phyloP scores from a whole-genome alignment of 2,888 invertebrate species.

The Coleophora flavipennella region DNA sequence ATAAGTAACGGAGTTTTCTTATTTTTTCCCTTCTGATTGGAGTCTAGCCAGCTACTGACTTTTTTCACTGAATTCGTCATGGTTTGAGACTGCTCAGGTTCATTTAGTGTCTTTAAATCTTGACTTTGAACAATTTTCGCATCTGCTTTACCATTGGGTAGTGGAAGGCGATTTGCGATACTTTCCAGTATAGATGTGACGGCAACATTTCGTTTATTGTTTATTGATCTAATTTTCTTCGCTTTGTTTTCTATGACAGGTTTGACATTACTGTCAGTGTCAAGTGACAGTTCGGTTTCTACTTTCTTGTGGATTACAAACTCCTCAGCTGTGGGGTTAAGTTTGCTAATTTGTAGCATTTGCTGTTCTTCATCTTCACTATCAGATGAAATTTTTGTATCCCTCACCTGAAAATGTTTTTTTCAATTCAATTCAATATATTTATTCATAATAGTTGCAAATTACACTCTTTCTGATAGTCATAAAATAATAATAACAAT shows the following conservation, averaged over 20 bases:
- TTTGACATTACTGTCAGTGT: too few species aligned
- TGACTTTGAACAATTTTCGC: constrained; percentile 24
- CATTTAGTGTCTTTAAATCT: constrained; percentile 13
- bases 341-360: constrained; percentile 13
- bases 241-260: too few species aligned
- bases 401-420: constrained; percentile 28
- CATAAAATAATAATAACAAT: too few species aligned
- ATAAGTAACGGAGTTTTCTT: constrained; percentile 1
- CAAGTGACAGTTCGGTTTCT: not conserved
- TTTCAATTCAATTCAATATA: not conserved
- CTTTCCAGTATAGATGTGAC: constrained; percentile 29
- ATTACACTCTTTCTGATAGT: too few species aligned
- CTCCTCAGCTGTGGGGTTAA: not conserved
- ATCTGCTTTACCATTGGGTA: constrained; percentile 4
- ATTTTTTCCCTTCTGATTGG: not conserved
- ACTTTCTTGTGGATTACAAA: not conserved
- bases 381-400: constrained; percentile 11
- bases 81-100: constrained; percentile 5
- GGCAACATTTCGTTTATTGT: constrained; percentile 32
- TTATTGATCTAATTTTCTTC: constrained; percentile 12
- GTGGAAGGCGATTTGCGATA: constrained; percentile 5
- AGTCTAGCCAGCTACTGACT: constrained; percentile 21
- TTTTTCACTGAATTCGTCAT: constrained; percentile 18
- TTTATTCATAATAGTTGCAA: not conserved
- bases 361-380: constrained; percentile 10